These are phyloP conservation scores for Atlantisia rogersi DNA, from an alignment of 2,113 vertebrate genomes.

Conservation along the genomic window DNA sequence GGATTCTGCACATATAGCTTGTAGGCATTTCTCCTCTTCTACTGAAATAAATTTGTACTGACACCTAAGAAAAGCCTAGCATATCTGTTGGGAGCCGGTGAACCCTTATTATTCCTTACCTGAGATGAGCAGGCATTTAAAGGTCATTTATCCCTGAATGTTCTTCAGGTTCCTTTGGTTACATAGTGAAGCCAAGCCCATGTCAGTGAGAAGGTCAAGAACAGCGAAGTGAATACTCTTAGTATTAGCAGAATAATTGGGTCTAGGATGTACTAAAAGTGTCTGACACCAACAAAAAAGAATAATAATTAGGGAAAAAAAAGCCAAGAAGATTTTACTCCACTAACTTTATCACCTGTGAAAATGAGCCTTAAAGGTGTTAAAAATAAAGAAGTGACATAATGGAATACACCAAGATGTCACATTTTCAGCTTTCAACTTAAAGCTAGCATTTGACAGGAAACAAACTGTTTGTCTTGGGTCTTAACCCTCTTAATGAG, in stretches of 20 bases:
- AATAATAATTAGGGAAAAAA: too few relatives aligned
- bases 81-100: neutral
- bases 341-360: neutral
- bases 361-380: neutral
- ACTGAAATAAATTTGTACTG: slow-evolving; percentile 24
- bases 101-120: neutral
- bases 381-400: neutral
- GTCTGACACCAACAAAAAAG: neutral
- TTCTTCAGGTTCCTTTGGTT: neutral
- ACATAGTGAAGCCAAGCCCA: neutral
- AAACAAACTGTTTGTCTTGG: neutral
- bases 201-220: neutral
- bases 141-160: neutral
- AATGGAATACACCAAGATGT: neutral
- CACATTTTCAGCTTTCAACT: neutral
- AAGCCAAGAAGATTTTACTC: neutral
- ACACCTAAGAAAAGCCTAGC: slow-evolving; percentile 18
- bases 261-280: neutral
- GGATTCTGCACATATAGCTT: slow-evolving; percentile 14
- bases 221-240: neutral
- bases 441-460: neutral
- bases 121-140: slow-evolving; percentile 7
- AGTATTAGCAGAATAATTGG: neutral
- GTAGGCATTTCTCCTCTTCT: slow-evolving; percentile 2
- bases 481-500: neutral